Base-by-base conservation (phyloP, 2,888 invertebrate species). In the Rhogogaster chlorosoma region DNA sequence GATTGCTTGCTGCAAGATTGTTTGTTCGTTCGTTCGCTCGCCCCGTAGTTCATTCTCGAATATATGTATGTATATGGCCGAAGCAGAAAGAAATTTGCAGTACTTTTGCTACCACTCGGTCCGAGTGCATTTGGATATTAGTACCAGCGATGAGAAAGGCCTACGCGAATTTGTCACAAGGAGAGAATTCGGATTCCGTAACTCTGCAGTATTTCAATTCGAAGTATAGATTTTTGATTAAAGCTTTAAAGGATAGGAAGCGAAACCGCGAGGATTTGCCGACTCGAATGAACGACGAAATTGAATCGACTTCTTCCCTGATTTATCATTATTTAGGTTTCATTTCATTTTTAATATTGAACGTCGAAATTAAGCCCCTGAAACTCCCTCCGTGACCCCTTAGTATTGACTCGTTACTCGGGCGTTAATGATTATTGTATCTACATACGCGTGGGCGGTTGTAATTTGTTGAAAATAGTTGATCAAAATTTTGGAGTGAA, bases 1-100 rank as follows among this genome's bases (percentile, higher is more conserved):
- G 77, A 77, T 77, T 77, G 77, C 77, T 77, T 29, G 77, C 77
- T 53, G 77, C 29, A 32, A 32, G 49, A 77, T 32, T 49, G 53
- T 53, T 77, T 77, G 77, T 77, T 53, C 32, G 29, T 18, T 49
- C 18, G 77, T 15, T 42, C 45, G 71, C 38, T 71, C 36, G 71
- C 7, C 2, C n/a, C 29, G 12, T 70, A 70, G 36, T 36, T 73
- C 42, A 10, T 5, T 29, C 18, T 29, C 18, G 29, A 32, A 61
- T 53, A 7, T 64, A 22, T 42, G 2, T 42, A 42, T 12, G 6
- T 15, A 0, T 67, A 67, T 32, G 18, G 32, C 32, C 29, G 10
- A 67, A 29, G 15, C 18, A 32, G 18, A 67, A 15, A 67, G 67
- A 32, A 18, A 67, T 12, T 22, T 61, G 10, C 7, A 67, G 67